Evolutionary conservation across 2,888 invertebrate genomes (phyloP).

Genomic region (Ommatoiulus sabulosus): DNA sequence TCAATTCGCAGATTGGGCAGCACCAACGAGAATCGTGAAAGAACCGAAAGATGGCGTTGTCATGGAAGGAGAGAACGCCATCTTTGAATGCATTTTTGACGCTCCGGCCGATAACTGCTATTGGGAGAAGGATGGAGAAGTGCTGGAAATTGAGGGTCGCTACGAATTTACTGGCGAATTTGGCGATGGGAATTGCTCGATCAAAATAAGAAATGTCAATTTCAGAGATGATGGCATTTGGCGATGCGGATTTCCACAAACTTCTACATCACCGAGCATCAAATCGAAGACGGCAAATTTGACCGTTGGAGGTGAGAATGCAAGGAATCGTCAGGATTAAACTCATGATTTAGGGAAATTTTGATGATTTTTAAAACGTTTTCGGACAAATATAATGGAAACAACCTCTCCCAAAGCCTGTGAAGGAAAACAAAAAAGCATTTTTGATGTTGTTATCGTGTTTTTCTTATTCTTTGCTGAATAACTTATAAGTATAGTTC

Average conservation of each 20-base stretch:
- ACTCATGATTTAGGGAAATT: neutral
- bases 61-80: neutral
- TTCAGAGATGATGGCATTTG: conserved; percentile 17
- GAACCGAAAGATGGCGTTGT: conserved; percentile 3
- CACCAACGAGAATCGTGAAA: neutral
- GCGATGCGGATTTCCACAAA: conserved; percentile 41
- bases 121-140: conserved; percentile 46
- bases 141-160: conserved; percentile 26
- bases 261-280: conserved; percentile 22
- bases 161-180: conserved; percentile 29
- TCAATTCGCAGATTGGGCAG: neutral
- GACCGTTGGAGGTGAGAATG: conserved; percentile 30
- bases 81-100: conserved; percentile 5
- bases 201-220: conserved; percentile 5
- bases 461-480: too few relatives aligned
- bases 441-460: too few relatives aligned
- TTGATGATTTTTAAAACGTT: neutral
- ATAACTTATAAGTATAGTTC: too few relatives aligned
- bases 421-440: too few relatives aligned
- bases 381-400: too few relatives aligned
- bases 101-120: conserved; percentile 22
- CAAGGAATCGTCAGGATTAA: neutral
- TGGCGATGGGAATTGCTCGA: conserved; percentile 15
- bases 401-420: too few relatives aligned
- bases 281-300: conserved; percentile 1